Evolutionary conservation across 2,113 vertebrate species (phyloP), one percentile per base, ranked within the genome.

Genomic region (Ptychochromis oligacanthus): DNA sequence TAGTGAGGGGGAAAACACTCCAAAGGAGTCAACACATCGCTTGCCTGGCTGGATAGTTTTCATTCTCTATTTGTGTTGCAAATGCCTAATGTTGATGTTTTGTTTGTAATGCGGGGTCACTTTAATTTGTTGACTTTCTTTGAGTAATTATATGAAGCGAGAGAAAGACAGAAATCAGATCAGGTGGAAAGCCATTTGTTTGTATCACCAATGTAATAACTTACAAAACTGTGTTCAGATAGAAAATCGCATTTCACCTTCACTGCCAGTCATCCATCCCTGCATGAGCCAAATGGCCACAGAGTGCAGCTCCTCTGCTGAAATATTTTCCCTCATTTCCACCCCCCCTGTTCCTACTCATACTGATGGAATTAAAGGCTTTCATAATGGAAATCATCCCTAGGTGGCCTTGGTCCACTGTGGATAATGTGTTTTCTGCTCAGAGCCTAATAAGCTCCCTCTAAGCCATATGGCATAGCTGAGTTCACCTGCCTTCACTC

Each of bases 401-500:
- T 88, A 28, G n/a, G 81, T 83, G 88, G 89, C 85, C 80, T 61
- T 61, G 79, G 82, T 82, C 87, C 91, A 64, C 86, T 87, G 92
- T 91, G 93, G 90, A 85, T 89, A 87, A 91, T 91, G 85, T 89
- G 88, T 91, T 91, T 92, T 81, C 87, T 85, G 85, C 88, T 88
- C 77, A 24, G 67, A 89, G 83, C 81, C 77, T 91, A 90, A 94
- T 93, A 93, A 93, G 83, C 85, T 85, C 52, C 72, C 85, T 64
- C 58, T 89, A 88, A 91, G 91, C 90, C 87, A 89, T 78, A 82
- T 84, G 85, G 88, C 24, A 52, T n/a, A 67, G 72, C 91, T 5
- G 40, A 49, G 77, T 87, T 92, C 86, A 92, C 86, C 90, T 84
- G 83, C 61, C 65, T n/a, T 74, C 10, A 28, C 77, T 61, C 62